A percentile compares a stretch with the other conserved stretches of the same genome.
Evolutionary conservation across 2,113 vertebrate species (phyloP).

Genomic region (Vombatus ursinus): DNA sequence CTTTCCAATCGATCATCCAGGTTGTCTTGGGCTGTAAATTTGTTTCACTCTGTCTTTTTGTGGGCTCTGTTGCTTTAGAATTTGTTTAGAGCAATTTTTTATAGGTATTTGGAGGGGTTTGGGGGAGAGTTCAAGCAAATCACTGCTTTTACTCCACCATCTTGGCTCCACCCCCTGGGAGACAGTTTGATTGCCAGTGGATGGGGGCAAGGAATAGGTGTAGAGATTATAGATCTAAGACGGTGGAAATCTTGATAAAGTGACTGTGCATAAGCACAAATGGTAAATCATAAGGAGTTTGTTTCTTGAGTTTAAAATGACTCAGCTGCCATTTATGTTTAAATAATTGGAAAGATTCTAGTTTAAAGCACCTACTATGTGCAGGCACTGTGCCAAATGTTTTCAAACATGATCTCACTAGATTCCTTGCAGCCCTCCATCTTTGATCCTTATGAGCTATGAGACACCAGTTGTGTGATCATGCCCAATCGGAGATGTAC

Average conservation of each 20-base stretch:
- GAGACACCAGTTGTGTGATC: not conserved
- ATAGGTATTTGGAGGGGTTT: no score
- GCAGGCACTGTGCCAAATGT: no score
- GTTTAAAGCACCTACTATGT: no score
- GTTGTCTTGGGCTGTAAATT: no score
- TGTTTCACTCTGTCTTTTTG: no score
- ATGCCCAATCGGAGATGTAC: not conserved
- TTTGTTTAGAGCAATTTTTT: no score
- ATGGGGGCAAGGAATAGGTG: not conserved
- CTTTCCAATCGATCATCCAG: no score
- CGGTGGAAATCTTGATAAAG: not conserved
- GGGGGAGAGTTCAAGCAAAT: no score
- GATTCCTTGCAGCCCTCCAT: not conserved
- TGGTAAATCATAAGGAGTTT: not conserved
- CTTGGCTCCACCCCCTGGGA: not conserved
- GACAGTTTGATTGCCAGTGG: not conserved
- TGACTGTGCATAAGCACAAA: not conserved
- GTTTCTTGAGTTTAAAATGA: not conserved
- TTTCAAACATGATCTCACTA: no score
- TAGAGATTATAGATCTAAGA: not conserved
- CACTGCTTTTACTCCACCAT: no score
- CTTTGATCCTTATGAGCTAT: not conserved
- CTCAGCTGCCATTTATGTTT: not conserved
- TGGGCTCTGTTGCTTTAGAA: no score
- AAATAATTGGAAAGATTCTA: not conserved